A percentile compares a stretch with the other conserved stretches of the same genome.
Conservation (phyloP, 1,140 invertebrate species). For the Brachionus calyciflorus region DNA sequence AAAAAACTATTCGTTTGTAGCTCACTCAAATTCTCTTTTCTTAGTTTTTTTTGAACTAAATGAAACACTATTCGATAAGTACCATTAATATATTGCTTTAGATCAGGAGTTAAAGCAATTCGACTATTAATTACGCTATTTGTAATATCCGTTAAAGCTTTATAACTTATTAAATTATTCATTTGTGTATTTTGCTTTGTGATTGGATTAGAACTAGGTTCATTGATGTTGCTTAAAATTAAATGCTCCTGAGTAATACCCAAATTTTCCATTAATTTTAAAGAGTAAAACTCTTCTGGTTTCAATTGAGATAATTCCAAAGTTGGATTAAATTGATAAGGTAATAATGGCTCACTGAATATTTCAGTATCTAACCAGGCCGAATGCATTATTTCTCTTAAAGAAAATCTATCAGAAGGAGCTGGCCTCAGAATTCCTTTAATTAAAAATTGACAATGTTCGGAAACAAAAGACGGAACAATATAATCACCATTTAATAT, state of each 20-base stretch:
- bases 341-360: conserved; percentile 54
- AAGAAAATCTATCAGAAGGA: conserved; percentile 62
- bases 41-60: conserved; percentile 55
- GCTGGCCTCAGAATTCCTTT: conserved; percentile 62
- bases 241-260: conserved; percentile 65
- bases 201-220: conserved; percentile 63
- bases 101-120: neutral
- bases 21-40: conserved; percentile 25
- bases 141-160: neutral
- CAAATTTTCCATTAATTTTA: conserved; percentile 60
- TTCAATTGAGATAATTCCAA: conserved; percentile 49
- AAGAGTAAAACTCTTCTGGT: conserved; percentile 59
- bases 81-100: conserved; percentile 53
- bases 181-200: neutral
- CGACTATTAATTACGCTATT: neutral
- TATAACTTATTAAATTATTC: neutral
- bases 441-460: conserved; percentile 58
- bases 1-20: conserved; percentile 6
- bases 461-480: conserved; percentile 57
- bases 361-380: conserved; percentile 63
- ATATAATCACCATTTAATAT: conserved; percentile 68
- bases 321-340: conserved; percentile 52
- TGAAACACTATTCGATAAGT: conserved; percentile 67
- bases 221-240: conserved; percentile 58
- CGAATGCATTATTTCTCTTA: conserved; percentile 62